Conservation (phyloP, 2,113 vertebrate genomes). For the Isurus oxyrinchus region DNA sequence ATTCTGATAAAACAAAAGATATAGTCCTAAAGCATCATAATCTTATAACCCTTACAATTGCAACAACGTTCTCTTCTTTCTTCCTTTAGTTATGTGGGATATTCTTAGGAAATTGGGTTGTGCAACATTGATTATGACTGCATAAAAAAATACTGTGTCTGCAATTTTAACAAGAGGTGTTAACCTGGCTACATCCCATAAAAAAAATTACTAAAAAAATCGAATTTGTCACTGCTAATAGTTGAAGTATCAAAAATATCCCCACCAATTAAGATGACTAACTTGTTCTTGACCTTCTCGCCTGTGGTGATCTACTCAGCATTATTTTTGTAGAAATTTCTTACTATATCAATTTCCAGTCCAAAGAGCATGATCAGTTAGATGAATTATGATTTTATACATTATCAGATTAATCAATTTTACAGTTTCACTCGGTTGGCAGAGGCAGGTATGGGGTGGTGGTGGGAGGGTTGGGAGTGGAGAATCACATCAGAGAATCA, state of each 20-base stretch:
- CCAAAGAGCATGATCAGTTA: background rate
- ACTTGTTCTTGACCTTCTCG: background rate
- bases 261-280: background rate
- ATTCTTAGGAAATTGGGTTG: background rate
- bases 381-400: background rate
- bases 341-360: background rate
- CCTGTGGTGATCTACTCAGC: background rate
- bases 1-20: background rate
- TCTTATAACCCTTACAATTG: too few relatives aligned
- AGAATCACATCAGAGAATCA: background rate
- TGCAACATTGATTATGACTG: background rate
- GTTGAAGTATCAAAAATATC: background rate
- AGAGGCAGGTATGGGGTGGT: background rate
- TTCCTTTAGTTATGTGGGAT: background rate
- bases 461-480: background rate
- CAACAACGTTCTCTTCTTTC: background rate
- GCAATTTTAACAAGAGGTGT: background rate
- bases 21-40: too few relatives aligned
- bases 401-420: background rate
- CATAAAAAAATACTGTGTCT: background rate
- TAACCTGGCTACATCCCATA: background rate
- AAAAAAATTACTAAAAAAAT: background rate
- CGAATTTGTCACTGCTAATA: background rate
- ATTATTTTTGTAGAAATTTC: background rate
- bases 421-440: background rate